Conservation (phyloP, 2,797 vertebrate genomes). For the Argentina silus region DNA sequence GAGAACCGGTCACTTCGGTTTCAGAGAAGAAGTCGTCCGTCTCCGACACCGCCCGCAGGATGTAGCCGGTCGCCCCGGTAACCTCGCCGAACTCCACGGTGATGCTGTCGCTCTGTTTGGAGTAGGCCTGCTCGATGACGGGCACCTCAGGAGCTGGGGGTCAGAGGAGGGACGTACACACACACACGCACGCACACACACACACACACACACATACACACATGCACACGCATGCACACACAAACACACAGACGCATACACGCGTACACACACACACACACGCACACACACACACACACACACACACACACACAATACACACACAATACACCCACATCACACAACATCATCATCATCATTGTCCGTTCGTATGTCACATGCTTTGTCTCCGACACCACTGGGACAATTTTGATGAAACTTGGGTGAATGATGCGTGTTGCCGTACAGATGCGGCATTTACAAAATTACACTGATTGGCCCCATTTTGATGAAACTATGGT, state of each 20-base stretch:
- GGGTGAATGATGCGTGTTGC: too few relatives aligned
- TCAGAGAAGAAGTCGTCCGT: conserved; percentile 80
- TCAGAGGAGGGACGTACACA: background rate
- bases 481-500: background rate
- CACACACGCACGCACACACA: conserved; percentile 1
- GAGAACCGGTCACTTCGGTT: conserved; percentile 76
- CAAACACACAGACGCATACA: conserved; percentile 19
- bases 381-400: too few relatives aligned
- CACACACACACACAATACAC: background rate
- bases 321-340: conserved; percentile 4
- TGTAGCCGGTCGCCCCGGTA: conserved; percentile 83
- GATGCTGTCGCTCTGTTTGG: conserved; percentile 89
- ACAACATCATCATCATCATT: background rate
- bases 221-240: background rate
- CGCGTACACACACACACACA: background rate
- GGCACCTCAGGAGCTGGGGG: conserved; percentile 84
- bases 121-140: conserved; percentile 83
- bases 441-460: too few relatives aligned
- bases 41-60: conserved; percentile 75
- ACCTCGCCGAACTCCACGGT: conserved; percentile 86
- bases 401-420: too few relatives aligned
- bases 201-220: background rate
- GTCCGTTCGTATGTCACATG: background rate
- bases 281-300: conserved; percentile 1
- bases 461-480: background rate